Conservation (phyloP, 2,888 invertebrate genomes). For the Cantharis rufa region DNA sequence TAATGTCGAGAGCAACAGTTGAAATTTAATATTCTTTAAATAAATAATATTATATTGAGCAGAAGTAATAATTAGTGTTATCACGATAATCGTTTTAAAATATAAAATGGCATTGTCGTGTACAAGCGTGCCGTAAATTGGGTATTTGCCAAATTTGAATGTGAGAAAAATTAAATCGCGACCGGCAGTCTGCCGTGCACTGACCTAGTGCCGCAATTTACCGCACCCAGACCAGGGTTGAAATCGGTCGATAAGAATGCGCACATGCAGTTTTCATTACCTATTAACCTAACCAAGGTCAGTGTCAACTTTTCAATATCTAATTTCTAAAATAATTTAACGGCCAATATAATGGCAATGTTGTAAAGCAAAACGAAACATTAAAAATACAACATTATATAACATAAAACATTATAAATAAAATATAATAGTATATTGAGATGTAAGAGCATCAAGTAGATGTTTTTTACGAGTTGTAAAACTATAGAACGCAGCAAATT, state of each 20-base stretch:
- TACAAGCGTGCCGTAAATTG: not conserved
- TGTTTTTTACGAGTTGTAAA: too few species aligned
- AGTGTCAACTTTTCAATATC: slow-evolving; percentile 27
- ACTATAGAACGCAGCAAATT: too few species aligned
- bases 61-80: not conserved
- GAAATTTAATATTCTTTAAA: not conserved
- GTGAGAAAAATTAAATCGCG: slow-evolving; percentile 27
- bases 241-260: slow-evolving; percentile 40
- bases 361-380: too few species aligned
- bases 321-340: not conserved
- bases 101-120: not conserved
- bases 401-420: too few species aligned
- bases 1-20: not conserved
- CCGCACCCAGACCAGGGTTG: slow-evolving; percentile 31
- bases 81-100: not conserved
- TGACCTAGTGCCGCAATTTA: slow-evolving; percentile 42
- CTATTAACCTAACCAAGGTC: slow-evolving; percentile 38
- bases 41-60: not conserved
- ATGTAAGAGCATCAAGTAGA: too few species aligned
- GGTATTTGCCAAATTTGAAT: slow-evolving; percentile 1
- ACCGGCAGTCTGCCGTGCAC: slow-evolving; percentile 39
- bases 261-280: slow-evolving; percentile 38
- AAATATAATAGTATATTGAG: too few species aligned
- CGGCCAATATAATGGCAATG: too few species aligned
- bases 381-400: too few species aligned